Conservation (phyloP, 1,140 invertebrate genomes). For the Charaxes varanes region DNA sequence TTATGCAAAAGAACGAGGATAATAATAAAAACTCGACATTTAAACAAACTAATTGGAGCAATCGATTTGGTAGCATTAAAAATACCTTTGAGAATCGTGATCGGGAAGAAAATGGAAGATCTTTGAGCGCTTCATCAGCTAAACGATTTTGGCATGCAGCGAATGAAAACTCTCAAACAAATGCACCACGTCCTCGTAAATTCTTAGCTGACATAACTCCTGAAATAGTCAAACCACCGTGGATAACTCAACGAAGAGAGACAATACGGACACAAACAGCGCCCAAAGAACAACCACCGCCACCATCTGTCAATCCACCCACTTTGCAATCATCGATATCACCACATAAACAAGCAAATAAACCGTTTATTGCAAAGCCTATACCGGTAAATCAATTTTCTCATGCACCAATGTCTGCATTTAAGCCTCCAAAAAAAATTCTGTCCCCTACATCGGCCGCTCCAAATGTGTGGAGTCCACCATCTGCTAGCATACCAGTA, state of each 20-base stretch:
- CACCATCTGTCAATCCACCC: conserved; percentile 40
- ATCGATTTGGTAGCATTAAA: conserved; percentile 88
- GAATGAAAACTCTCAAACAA: conserved; percentile 48
- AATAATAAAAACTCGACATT: conserved; percentile 42
- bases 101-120: conserved; percentile 42
- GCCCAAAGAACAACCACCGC: conserved; percentile 48
- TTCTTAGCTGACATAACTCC: conserved; percentile 36
- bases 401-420: conserved; percentile 82
- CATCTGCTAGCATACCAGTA: conserved; percentile 45
- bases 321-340: conserved; percentile 58
- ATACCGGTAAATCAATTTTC: conserved; percentile 80
- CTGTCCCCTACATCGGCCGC: conserved; percentile 44
- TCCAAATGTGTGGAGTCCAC: conserved; percentile 64
- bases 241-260: conserved; percentile 48
- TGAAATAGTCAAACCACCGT: conserved; percentile 49
- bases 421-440: conserved; percentile 76
- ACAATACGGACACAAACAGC: conserved; percentile 27
- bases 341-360: conserved; percentile 60
- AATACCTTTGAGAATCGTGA: conserved; percentile 82
- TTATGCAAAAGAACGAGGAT: conserved; percentile 83
- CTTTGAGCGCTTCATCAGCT: conserved; percentile 63
- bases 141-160: conserved; percentile 76
- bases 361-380: conserved; percentile 72
- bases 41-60: conserved; percentile 80
- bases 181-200: conserved; percentile 31